These are phyloP conservation scores for Lepilemur septentrionalis DNA, from an alignment of 2,797 vertebrate species.

Conservation along the genomic window DNA sequence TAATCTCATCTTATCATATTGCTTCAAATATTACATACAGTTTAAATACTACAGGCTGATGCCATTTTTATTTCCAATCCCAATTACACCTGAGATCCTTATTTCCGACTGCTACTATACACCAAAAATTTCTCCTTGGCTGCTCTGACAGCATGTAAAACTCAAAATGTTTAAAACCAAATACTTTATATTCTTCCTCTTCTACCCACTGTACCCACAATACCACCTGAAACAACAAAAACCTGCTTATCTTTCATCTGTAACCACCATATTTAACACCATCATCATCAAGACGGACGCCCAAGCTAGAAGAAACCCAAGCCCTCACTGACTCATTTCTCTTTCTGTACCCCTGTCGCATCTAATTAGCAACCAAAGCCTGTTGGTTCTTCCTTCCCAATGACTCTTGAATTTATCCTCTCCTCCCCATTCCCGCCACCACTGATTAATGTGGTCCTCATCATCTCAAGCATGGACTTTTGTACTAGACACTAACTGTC, in stretches of 20 bases:
- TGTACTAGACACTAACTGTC: neutral
- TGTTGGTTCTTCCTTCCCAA: neutral
- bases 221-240: neutral
- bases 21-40: neutral
- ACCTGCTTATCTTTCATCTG: neutral
- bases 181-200: neutral
- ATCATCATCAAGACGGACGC: neutral
- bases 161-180: constrained; percentile 12
- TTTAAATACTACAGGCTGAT: neutral
- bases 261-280: neutral
- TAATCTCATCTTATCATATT: neutral
- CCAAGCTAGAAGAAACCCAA: neutral
- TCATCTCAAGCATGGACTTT: neutral
- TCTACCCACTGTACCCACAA: neutral
- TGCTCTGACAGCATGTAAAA: neutral
- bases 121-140: neutral
- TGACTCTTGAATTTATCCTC: neutral
- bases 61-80: neutral
- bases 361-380: neutral
- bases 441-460: neutral
- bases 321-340: neutral
- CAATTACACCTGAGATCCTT: neutral
- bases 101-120: neutral
- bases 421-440: neutral
- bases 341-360: neutral